A percentile compares a stretch with the other conserved stretches of the same genome.
phyloP scores from a whole-genome alignment of 2,888 invertebrate genomes.

The Mycogona germanica region DNA sequence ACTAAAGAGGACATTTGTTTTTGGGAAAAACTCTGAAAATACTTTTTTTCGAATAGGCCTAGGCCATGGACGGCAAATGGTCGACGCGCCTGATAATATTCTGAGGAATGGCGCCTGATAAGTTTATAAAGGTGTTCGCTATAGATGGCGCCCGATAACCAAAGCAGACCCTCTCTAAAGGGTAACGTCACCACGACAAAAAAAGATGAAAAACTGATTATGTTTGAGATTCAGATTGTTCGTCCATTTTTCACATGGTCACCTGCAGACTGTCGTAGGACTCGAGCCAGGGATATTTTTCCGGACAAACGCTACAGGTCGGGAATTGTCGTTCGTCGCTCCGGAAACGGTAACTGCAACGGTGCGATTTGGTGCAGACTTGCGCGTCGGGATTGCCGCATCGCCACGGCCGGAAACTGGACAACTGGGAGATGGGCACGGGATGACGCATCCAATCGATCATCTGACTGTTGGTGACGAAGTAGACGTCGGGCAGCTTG shows the following conservation, averaged over 20 bases:
- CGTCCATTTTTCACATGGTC: background rate
- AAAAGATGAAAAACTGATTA: no score
- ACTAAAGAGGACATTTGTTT: no score
- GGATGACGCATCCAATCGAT: constrained; percentile 91
- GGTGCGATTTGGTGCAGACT: constrained; percentile 17
- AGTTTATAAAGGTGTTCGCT: no score
- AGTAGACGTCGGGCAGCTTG: constrained; percentile 79
- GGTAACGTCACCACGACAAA: no score
- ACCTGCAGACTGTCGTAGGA: constrained; percentile 30
- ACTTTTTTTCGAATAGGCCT: no score
- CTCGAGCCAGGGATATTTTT: constrained; percentile 89
- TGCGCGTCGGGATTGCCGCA: constrained; percentile 38
- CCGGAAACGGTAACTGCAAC: constrained; percentile 17
- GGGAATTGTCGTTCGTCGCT: constrained; percentile 71
- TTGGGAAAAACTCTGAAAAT: no score
- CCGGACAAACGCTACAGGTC: constrained; percentile 87
- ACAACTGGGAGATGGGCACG: constrained; percentile 64
- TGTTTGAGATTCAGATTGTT: no score
- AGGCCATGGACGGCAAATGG: no score
- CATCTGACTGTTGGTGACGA: constrained; percentile 86
- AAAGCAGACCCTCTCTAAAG: no score
- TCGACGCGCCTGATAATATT: no score
- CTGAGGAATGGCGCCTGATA: no score
- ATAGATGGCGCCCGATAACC: no score
- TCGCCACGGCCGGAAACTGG: constrained; percentile 77